Conservation (phyloP, 2,113 vertebrate species). For the Calyptommatus sinebrachiatus region DNA sequence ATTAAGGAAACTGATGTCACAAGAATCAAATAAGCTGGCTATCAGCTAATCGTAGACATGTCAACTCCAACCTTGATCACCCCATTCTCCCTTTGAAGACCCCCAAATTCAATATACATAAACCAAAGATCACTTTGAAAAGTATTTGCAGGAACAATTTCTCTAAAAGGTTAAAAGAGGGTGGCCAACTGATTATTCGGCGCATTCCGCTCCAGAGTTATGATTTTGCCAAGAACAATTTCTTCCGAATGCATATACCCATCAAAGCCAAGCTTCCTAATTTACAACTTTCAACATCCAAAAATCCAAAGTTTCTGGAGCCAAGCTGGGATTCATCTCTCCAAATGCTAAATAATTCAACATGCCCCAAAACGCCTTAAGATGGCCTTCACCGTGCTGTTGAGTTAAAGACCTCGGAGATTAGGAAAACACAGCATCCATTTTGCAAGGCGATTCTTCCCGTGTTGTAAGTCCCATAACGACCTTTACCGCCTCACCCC, state of each 20-base stretch:
- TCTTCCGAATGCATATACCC: too few species aligned
- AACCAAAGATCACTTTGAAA: too few species aligned
- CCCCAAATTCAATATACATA: not conserved
- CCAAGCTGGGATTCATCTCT: conserved; percentile 53
- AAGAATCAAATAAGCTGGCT: not conserved
- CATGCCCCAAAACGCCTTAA: conserved; percentile 55
- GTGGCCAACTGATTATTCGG: not conserved
- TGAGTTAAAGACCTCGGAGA: conserved; percentile 82
- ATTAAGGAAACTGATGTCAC: not conserved
- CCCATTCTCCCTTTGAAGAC: not conserved
- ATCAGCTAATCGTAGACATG: too few species aligned
- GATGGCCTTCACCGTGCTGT: conserved; percentile 66
- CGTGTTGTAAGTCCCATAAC: conserved; percentile 75
- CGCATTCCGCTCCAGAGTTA: not conserved
- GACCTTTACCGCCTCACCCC: conserved; percentile 67
- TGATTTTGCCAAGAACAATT: too few species aligned
- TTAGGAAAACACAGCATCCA: conserved; percentile 72
- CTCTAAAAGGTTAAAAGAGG: not conserved
- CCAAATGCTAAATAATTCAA: conserved; percentile 72
- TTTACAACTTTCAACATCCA: conserved; percentile 33
- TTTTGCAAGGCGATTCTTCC: conserved; percentile 62
- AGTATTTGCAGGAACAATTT: not conserved
- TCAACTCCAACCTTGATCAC: not conserved
- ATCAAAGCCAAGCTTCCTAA: conserved; percentile 34
- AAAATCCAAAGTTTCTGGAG: conserved; percentile 45